Evolutionary conservation across 2,113 vertebrate species (phyloP).

Genomic region (Hippoglossus stenolepis): DNA sequence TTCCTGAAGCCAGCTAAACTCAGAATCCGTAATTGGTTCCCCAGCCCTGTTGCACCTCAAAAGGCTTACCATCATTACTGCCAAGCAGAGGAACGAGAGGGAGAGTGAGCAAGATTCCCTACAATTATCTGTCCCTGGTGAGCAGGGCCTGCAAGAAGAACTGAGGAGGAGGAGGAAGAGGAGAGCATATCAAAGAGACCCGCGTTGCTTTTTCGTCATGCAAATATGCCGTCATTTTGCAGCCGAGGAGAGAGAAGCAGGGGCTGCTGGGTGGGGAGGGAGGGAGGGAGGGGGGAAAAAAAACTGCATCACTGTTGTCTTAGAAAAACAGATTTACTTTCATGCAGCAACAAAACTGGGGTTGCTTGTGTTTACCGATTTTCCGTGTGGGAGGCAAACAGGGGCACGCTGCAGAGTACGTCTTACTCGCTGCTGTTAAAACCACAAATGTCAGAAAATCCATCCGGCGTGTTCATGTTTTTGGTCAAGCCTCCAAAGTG

Average conservation of each 20-base stretch:
- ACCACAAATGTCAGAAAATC: no score
- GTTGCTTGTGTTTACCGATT: constrained; percentile 47
- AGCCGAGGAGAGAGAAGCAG: constrained; percentile 26
- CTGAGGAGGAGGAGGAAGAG: constrained; percentile 36
- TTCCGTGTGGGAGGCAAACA: constrained; percentile 15
- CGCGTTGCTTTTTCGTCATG: constrained; percentile 54
- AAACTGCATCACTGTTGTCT: constrained; percentile 20
- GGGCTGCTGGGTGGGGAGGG: not conserved
- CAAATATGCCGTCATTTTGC: constrained; percentile 53
- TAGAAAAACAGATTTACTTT: constrained; percentile 46
- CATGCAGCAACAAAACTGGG: constrained; percentile 46
- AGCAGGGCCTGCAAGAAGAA: constrained; percentile 52
- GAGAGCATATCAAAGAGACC: constrained; percentile 64
- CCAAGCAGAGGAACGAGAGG: constrained; percentile 43
- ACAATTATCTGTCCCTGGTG: constrained; percentile 71
- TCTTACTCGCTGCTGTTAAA: not conserved
- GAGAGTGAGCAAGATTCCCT: constrained; percentile 59
- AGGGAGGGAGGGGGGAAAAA: no score
- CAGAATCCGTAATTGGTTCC: constrained; percentile 65
- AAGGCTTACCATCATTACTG: constrained; percentile 68
- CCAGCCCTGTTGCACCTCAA: constrained; percentile 64
- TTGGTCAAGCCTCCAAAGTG: not conserved
- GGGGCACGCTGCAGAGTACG: constrained; percentile 12
- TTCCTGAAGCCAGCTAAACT: constrained; percentile 45
- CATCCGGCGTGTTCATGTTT: not conserved